These are phyloP conservation scores for Conops quadrifasciatus DNA, from an alignment of 2,888 invertebrate species.

Conservation along the genomic window DNA sequence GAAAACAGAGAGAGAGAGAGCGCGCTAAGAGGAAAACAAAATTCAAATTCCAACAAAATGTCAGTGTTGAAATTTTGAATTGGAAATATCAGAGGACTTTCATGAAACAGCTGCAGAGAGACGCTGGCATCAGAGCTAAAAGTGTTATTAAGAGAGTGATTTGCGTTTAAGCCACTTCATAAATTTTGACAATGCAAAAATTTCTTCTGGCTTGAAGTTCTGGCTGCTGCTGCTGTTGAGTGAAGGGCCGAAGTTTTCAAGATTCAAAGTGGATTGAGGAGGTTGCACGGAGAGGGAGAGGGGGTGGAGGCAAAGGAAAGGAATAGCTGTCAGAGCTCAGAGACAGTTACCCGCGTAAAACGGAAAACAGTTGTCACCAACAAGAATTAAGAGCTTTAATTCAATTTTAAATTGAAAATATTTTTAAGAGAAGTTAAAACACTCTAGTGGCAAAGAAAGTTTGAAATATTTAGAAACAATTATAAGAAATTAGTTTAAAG, in stretches of 20 bases:
- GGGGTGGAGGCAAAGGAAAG: not conserved
- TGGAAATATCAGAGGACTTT: not conserved
- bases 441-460: not conserved
- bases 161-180: constrained; percentile 30
- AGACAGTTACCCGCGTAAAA: not conserved
- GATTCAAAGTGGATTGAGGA: too few relatives aligned
- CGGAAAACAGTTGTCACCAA: not conserved
- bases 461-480: not conserved
- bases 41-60: constrained; percentile 5
- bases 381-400: not conserved
- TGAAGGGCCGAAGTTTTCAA: not conserved
- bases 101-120: not conserved
- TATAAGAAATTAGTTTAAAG: not conserved
- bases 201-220: constrained; percentile 15
- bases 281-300: not conserved
- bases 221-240: not conserved
- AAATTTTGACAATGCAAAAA: constrained; percentile 34
- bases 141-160: constrained; percentile 18
- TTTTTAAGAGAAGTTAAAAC: not conserved
- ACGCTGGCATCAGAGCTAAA: not conserved
- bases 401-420: not conserved
- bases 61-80: not conserved
- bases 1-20: not conserved
- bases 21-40: not conserved
- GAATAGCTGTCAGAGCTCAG: not conserved